These are phyloP conservation scores for Belonocnema kinseyi DNA, from an alignment of 1,140 invertebrate species.

Conservation along the genomic window DNA sequence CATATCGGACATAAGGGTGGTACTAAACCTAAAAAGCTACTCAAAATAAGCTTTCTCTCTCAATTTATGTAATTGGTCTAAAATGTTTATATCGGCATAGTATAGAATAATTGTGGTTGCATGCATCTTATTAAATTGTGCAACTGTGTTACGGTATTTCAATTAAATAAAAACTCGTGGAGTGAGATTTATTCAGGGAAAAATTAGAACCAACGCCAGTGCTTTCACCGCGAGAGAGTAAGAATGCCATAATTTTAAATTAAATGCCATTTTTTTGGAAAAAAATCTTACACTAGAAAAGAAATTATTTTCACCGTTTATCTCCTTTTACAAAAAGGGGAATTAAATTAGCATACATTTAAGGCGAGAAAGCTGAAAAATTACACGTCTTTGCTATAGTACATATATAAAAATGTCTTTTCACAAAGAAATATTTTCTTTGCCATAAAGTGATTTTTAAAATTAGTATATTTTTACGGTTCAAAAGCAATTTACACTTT, in stretches of 20 bases:
- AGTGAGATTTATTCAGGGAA: slow-evolving; percentile 2
- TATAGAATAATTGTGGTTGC: not conserved
- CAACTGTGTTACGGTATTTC: not conserved
- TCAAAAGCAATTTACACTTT: too few species aligned
- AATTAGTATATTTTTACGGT: too few species aligned
- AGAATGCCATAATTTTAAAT: not conserved
- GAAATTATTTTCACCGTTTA: not conserved
- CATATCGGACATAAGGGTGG: too few species aligned
- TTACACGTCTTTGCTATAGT: not conserved
- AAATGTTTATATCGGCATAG: not conserved
- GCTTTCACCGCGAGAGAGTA: not conserved
- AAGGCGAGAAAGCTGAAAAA: not conserved
- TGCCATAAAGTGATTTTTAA: too few species aligned
- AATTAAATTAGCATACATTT: not conserved
- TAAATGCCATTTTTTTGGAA: not conserved
- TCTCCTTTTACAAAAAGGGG: not conserved
- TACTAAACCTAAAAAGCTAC: too few species aligned
- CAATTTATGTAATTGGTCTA: not conserved
- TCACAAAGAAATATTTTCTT: too few species aligned
- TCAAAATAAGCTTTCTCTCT: too few species aligned
- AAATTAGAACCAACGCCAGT: not conserved
- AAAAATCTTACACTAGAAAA: not conserved
- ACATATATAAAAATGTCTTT: too few species aligned
- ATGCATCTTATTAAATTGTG: not conserved
- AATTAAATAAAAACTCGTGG: slow-evolving; percentile 12